Evolutionary conservation across 2,797 vertebrate species (phyloP), one percentile per base, ranked within the genome.

Genomic region (Enteromius thamalakanensis): DNA sequence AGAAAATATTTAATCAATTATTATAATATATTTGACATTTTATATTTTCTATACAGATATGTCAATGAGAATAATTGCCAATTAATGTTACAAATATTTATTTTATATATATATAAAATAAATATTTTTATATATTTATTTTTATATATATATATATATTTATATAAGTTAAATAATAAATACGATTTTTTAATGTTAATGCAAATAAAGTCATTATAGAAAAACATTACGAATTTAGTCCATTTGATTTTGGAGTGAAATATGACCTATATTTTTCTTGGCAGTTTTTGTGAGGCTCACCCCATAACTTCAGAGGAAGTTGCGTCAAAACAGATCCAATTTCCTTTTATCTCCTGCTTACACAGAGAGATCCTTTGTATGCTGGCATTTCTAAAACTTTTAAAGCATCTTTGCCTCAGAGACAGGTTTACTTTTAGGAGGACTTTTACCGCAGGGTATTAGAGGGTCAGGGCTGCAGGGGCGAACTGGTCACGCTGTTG

Each of bases 291-390:
- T 17, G 23, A 19, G 9, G 12, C 29, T 45, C 55, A 14, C 26
- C 55, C 5, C 5, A 4, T 58, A 78, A 21, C 76, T 51, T 65
- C 42, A 49, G 17, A 65, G 19, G 58, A 77, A 77, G 58, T 76
- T 62, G 19, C 76, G 65, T 78, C 40, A 78, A 77, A 77, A 45
- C 74, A 58, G 72, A 51, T 79, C 42, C 45, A 3, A 49, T 79
- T 65, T 67, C 76, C 62, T 67, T 79, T 67, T 32, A 79, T 79
- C 76, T 21, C n/a, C 45, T 1, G 45, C 64, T 64, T 26, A 64
- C 76, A 77, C 58, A 77, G 37, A 64, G 58, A 77, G 17, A 67
- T 67, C 62, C 62, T 49, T 77, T 77, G 75, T 79, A 51, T 29
- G 60, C 42, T 79, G 62, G 7, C 76, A 49, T 65, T 67, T 79